These are phyloP conservation scores for Eupithecia pulchellata DNA, from an alignment of 2,888 invertebrate species.

Conservation along the genomic window DNA sequence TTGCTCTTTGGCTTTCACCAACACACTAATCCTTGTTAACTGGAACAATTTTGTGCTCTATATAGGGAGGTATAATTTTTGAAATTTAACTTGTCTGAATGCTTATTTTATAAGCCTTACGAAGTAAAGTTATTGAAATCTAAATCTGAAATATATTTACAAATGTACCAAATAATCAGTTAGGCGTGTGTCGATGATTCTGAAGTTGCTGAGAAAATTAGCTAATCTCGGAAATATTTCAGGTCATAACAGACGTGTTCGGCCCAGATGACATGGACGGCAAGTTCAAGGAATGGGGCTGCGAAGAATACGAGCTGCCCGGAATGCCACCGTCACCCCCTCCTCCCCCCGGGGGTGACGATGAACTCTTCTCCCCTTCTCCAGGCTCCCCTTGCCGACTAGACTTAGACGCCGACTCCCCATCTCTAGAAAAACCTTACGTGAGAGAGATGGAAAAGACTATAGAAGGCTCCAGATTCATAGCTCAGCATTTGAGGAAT, in stretches of 20 bases:
- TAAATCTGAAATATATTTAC: too few relatives aligned
- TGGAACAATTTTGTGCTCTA: constrained; percentile 35
- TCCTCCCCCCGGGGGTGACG: constrained; percentile 92
- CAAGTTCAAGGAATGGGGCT: constrained; percentile 81
- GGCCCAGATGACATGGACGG: constrained; percentile 84
- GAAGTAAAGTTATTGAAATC: too few relatives aligned
- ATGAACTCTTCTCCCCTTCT: constrained; percentile 93
- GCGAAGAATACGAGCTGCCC: constrained; percentile 91
- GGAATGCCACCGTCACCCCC: constrained; percentile 89
- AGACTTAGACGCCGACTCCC: constrained; percentile 87
- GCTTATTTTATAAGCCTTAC: too few relatives aligned
- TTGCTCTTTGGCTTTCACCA: constrained; percentile 50
- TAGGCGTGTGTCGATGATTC: neutral
- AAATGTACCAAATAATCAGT: neutral
- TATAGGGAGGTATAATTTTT: neutral
- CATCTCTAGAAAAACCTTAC: constrained; percentile 92
- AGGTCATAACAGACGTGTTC: constrained; percentile 93
- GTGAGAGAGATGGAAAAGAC: constrained; percentile 96
- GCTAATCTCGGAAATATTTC: constrained; percentile 50
- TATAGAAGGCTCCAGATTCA: constrained; percentile 96
- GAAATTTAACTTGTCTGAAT: too few relatives aligned
- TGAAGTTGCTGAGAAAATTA: neutral
- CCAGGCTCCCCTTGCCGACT: constrained; percentile 87
- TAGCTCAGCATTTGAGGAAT: constrained; percentile 97
- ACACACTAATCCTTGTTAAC: constrained; percentile 66